Base-by-base conservation (phyloP, 2,113 vertebrate species). In the Vulpes vulpes region DNA sequence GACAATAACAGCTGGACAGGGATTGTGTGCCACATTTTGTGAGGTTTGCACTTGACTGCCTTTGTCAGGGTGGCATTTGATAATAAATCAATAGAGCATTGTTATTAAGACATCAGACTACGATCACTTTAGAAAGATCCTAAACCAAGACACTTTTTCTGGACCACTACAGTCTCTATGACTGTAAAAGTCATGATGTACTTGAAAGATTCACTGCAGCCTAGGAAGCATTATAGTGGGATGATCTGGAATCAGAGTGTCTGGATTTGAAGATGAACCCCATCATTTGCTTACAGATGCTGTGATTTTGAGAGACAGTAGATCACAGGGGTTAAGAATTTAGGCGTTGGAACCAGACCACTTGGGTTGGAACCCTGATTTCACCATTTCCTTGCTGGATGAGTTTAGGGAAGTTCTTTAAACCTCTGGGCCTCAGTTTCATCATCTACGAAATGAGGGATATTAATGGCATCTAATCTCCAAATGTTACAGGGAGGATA, bases 11-110 rank as follows among this genome's bases (percentile, higher is more conserved):
- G 65, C 81, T 53, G 30, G 78, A 73, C 73, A 96, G 94, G 64
- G 88, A 96, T 73, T 97, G 83, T 91, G 83, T 49, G 20, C 57
- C 96, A 35, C 12, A 87, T 19, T 85, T 85, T 82, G 80, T 76
- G 38, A 97, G 51, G 60, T 94, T 95, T 88, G 67, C 27, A 17
- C 25, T 90, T 64, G 55, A 88, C 90, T 49, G 22, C 17, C 7
- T 84, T 67, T 64, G 20, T 96, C 78, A 95, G 60, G 76, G 3
- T 91, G 60, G 49, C 19, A 17, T 89, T 91, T 96, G 87, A 85
- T 95, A 91, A 76, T 82, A 97, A 95, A 82, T 87, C 94, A 87
- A 71, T 71, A 83, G 55, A 95, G 71, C 14, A 53, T 19, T 74
- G 59, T 79, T 92, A 95, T 14, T 71, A 78, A 96, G 69, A 82